These are phyloP conservation scores for Thalassarche chlororhynchos DNA, from an alignment of 2,113 vertebrate species.

Conservation along the genomic window DNA sequence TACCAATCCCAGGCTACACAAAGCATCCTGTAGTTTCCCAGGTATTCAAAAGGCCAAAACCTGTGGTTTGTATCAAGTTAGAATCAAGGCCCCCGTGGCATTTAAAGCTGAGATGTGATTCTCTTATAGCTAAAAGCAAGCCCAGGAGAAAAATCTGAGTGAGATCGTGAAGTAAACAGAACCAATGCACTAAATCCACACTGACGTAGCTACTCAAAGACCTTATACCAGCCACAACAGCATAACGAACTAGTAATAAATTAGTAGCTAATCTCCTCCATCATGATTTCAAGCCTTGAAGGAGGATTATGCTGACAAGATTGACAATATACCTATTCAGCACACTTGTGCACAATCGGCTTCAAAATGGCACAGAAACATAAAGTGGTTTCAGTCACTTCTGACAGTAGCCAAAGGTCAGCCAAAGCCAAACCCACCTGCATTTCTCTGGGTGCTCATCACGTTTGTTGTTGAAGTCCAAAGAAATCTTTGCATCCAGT, in stretches of 20 bases:
- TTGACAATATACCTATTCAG: background rate
- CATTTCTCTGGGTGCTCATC: constrained; percentile 96
- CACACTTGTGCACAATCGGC: background rate
- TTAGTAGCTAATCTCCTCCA: background rate
- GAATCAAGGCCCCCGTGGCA: background rate
- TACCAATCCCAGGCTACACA: background rate
- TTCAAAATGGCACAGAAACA: background rate
- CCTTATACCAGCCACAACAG: background rate
- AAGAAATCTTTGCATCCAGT: constrained; percentile 92
- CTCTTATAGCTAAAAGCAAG: background rate
- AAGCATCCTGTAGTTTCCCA: background rate
- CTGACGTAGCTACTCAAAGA: background rate
- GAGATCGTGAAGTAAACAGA: background rate
- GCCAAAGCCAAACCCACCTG: constrained; percentile 72
- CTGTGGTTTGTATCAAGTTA: background rate
- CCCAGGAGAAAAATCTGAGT: background rate
- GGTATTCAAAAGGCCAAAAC: background rate
- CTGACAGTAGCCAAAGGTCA: background rate
- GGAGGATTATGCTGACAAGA: background rate
- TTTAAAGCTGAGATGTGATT: background rate
- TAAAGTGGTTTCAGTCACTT: background rate
- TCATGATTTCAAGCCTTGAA: background rate
- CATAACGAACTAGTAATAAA: background rate
- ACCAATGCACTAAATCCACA: background rate
- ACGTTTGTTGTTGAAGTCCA: constrained; percentile 96